Evolutionary conservation across 1,140 invertebrate species (phyloP).

Genomic region (Heliothis virescens): DNA sequence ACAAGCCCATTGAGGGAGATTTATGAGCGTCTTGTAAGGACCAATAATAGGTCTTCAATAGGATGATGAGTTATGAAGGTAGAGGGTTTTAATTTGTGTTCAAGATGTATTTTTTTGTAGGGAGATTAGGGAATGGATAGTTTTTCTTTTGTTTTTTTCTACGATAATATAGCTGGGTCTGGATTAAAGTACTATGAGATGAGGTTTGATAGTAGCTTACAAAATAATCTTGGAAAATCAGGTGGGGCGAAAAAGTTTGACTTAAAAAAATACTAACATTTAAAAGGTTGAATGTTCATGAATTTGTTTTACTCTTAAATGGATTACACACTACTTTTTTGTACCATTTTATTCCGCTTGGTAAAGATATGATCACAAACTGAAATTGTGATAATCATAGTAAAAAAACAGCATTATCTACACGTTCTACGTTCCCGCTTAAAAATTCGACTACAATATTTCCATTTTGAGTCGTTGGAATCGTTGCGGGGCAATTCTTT

Average conservation of each 20-base stretch:
- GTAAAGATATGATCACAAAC: no score
- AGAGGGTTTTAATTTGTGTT: not conserved
- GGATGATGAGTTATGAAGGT: conserved; percentile 15
- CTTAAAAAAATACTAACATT: no score
- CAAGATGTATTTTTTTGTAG: not conserved
- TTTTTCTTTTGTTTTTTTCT: no score
- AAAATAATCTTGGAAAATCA: no score
- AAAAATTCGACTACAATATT: not conserved
- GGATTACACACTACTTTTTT: no score
- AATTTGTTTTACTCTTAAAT: no score
- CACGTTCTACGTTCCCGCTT: not conserved
- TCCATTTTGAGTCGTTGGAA: conserved; percentile 51
- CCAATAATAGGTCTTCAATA: conserved; percentile 22
- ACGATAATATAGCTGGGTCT: no score
- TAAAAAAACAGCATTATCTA: not conserved
- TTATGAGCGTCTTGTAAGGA: not conserved
- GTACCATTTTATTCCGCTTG: no score
- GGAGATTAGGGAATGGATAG: not conserved
- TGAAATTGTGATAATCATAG: not conserved
- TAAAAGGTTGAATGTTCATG: no score
- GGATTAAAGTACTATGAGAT: no score
- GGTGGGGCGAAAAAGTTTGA: no score
- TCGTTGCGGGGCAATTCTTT: conserved; percentile 60
- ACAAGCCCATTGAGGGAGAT: conserved; percentile 32
- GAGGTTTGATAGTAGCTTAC: no score